Evolutionary conservation across 2,888 invertebrate genomes (phyloP).

Genomic region (Aphidius colemani): DNA sequence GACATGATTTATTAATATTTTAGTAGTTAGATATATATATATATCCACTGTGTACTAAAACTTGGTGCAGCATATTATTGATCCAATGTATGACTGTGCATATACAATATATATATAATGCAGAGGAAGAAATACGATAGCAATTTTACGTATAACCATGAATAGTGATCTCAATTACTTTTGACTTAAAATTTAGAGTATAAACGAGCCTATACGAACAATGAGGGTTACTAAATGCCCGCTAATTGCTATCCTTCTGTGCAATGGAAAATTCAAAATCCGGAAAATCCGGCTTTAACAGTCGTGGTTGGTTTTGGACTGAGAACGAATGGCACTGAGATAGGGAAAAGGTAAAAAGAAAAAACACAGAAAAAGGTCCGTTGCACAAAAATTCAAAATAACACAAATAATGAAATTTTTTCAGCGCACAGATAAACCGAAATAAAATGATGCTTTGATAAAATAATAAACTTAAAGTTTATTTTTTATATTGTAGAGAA

Average conservation of each 20-base stretch:
- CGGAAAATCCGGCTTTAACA: conserved; percentile 18
- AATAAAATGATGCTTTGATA: conserved; percentile 14
- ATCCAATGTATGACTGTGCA: too few relatives aligned
- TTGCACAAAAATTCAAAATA: conserved; percentile 1
- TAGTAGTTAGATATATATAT: conserved; percentile 34
- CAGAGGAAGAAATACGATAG: conserved; percentile 16
- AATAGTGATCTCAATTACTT: conserved; percentile 23
- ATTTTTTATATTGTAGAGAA: neutral
- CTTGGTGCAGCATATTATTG: too few relatives aligned
- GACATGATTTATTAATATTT: conserved; percentile 49
- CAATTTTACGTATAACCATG: conserved; percentile 22
- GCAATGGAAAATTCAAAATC: conserved; percentile 18
- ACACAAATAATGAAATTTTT: conserved; percentile 4
- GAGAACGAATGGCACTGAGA: conserved; percentile 18
- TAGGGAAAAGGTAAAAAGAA: conserved; percentile 15
- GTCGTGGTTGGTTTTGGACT: neutral
- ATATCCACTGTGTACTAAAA: neutral
- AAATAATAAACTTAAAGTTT: neutral
- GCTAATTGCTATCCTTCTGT: conserved; percentile 20
- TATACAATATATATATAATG: too few relatives aligned
- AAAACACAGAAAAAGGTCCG: conserved; percentile 13
- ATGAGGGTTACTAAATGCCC: conserved; percentile 19
- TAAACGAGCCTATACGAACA: conserved; percentile 11
- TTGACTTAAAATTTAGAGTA: conserved; percentile 8
- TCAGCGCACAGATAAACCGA: conserved; percentile 3